Percentiles rank a stretch among this genome's conserved stretches.
phyloP scores from a whole-genome alignment of 2,888 invertebrate genomes.

The Drosophila barbarae region DNA sequence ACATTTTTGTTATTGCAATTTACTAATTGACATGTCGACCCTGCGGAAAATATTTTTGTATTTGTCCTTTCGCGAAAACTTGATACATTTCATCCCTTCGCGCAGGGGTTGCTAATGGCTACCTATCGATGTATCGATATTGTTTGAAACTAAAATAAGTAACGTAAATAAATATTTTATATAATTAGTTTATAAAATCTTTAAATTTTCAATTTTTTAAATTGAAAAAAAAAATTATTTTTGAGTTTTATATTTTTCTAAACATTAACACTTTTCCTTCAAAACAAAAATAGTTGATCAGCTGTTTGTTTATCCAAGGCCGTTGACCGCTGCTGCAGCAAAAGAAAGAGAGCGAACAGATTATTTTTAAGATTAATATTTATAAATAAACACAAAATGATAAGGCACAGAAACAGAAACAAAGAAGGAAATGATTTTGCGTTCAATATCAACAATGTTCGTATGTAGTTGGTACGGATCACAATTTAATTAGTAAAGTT shows the following conservation, averaged over 20 bases:
- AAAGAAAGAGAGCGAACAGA: too few species aligned
- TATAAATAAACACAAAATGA: neutral
- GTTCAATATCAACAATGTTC: conserved; percentile 16
- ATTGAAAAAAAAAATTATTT: too few species aligned
- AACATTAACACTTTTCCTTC: too few species aligned
- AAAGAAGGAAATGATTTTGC: neutral
- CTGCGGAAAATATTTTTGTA: conserved; percentile 29
- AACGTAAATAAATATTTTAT: neutral
- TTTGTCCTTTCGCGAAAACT: conserved; percentile 32
- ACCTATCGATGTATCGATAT: conserved; percentile 29
- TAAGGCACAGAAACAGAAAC: neutral
- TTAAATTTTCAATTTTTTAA: too few species aligned
- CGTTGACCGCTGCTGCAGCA: too few species aligned
- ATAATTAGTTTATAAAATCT: neutral
- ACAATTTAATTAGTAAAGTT: neutral
- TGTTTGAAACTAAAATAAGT: neutral
- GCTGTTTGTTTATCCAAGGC: too few species aligned
- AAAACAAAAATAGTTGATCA: too few species aligned
- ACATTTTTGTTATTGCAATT: conserved; percentile 7
- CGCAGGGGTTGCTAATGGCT: conserved; percentile 20
- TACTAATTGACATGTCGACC: conserved; percentile 25
- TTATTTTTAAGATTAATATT: neutral
- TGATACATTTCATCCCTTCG: conserved; percentile 30
- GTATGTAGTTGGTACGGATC: conserved; percentile 13
- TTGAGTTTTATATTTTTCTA: too few species aligned